Evolutionary conservation across 2,888 invertebrate species (phyloP).

Genomic region (Cacoxenus indagator): DNA sequence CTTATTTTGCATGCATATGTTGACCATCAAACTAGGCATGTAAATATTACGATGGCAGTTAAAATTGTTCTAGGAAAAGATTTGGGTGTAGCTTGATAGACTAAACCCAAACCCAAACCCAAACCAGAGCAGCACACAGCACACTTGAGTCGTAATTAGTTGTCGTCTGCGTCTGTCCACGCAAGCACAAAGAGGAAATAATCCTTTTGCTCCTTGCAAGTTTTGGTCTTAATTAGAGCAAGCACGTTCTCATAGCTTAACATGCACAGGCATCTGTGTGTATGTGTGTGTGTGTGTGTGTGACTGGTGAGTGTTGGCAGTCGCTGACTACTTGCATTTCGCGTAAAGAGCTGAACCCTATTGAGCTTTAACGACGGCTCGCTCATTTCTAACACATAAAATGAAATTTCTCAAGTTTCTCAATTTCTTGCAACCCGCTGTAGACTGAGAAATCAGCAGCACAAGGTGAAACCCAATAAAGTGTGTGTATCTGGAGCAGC

Average conservation of each 20-base stretch:
- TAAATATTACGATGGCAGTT: slow-evolving; percentile 35
- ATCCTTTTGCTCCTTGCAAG: slow-evolving; percentile 18
- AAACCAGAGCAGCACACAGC: too few relatives aligned
- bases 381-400: too few relatives aligned
- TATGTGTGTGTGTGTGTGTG: slow-evolving; percentile 7
- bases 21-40: slow-evolving; percentile 55
- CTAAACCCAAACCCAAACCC: too few relatives aligned
- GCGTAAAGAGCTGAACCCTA: too few relatives aligned
- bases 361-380: too few relatives aligned
- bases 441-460: not conserved
- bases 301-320: too few relatives aligned
- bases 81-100: too few relatives aligned
- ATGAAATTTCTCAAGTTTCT: too few relatives aligned
- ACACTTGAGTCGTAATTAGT: not conserved
- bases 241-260: too few relatives aligned
- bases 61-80: not conserved
- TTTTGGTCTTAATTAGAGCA: slow-evolving; percentile 57
- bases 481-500: too few relatives aligned
- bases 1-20: slow-evolving; percentile 26
- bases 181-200: slow-evolving; percentile 18
- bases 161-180: not conserved
- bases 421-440: not conserved
- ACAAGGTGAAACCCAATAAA: too few relatives aligned
- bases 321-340: too few relatives aligned
- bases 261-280: slow-evolving; percentile 34